Evolutionary conservation across 2,113 vertebrate genomes (phyloP).

Genomic region (Xiphorhynchus elegans): DNA sequence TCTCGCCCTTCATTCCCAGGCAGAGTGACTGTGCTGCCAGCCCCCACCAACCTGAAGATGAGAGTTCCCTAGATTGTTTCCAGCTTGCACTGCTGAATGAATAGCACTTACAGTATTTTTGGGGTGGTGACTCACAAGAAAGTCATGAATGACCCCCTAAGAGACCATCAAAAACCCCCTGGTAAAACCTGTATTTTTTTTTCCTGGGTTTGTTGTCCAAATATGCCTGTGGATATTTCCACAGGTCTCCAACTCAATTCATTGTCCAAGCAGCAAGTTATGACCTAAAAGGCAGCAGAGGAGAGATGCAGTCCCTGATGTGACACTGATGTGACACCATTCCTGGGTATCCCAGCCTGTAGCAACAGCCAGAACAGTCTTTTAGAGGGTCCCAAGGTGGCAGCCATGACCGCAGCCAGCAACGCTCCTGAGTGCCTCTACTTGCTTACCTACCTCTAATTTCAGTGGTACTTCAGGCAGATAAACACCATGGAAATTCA

Average conservation of each 20-base stretch:
- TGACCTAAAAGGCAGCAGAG: not conserved
- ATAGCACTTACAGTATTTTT: conserved; percentile 63
- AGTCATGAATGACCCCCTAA: conserved; percentile 51
- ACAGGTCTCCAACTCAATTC: not conserved
- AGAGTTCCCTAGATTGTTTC: conserved; percentile 75
- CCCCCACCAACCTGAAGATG: conserved; percentile 66
- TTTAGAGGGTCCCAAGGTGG: not conserved
- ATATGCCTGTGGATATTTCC: not conserved
- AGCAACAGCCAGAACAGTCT: not conserved
- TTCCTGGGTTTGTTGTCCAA: not conserved
- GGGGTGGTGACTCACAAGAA: conserved; percentile 63
- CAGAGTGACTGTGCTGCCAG: not conserved
- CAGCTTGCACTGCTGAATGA: conserved; percentile 55
- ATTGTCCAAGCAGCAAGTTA: not conserved
- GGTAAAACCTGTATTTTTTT: not conserved
- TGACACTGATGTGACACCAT: not conserved
- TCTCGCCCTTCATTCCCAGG: conserved; percentile 18
- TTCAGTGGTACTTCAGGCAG: not conserved
- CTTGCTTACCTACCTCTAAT: not conserved
- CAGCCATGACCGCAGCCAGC: not conserved
- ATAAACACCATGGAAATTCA: not conserved
- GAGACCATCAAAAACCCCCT: conserved; percentile 22
- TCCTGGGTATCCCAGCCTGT: not conserved
- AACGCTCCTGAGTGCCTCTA: not conserved
- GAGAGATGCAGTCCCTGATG: not conserved